Conservation (phyloP, 2,888 invertebrate genomes). For the Leptopilina myrica region DNA sequence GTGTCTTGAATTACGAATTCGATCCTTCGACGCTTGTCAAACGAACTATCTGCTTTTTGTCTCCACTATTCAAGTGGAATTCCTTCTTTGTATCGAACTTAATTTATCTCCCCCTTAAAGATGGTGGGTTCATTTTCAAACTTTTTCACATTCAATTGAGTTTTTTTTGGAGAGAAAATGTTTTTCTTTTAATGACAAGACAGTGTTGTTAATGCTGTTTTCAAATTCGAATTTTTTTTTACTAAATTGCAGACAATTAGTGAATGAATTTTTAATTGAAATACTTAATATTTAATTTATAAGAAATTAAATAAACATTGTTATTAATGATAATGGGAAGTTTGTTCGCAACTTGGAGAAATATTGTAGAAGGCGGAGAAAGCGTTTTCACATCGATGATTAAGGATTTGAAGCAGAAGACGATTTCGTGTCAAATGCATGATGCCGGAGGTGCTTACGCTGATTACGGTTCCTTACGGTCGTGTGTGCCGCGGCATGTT, state of each 20-base stretch:
- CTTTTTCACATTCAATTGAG: not conserved
- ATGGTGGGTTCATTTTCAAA: conserved; percentile 19
- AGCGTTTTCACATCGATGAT: conserved; percentile 1
- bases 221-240: too few species aligned
- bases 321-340: not conserved
- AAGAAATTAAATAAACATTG: too few species aligned
- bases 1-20: conserved; percentile 65
- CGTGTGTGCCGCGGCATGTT: conserved; percentile 48
- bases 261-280: too few species aligned
- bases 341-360: not conserved
- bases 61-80: conserved; percentile 53
- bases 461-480: conserved; percentile 65
- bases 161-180: too few species aligned
- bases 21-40: conserved; percentile 66
- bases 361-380: not conserved
- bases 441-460: conserved; percentile 55
- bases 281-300: too few species aligned
- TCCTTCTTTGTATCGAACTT: conserved; percentile 57
- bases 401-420: conserved; percentile 24
- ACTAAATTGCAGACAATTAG: too few species aligned
- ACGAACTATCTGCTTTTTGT: conserved; percentile 51
- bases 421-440: conserved; percentile 39
- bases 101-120: not conserved
- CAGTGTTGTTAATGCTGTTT: too few species aligned
- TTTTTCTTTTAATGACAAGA: too few species aligned